These are phyloP conservation scores for Lathronympha strigana DNA, from an alignment of 2,888 invertebrate species.

Conservation along the genomic window DNA sequence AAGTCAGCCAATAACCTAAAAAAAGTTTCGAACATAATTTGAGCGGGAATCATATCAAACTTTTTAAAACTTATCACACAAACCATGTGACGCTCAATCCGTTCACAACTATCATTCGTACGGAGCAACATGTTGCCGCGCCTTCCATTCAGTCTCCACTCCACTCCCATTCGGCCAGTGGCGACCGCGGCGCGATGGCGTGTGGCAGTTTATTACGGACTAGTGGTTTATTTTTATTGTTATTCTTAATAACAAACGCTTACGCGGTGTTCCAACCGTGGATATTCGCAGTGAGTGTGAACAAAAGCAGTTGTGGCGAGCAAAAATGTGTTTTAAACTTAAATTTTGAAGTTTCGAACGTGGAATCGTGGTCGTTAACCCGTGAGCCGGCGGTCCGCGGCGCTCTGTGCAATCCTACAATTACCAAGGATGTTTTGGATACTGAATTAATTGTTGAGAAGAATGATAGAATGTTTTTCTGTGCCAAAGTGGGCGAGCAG, in stretches of 20 bases:
- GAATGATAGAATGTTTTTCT: constrained; percentile 66
- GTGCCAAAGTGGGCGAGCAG: constrained; percentile 63
- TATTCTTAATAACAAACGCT: constrained; percentile 72
- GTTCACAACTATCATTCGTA: constrained; percentile 11
- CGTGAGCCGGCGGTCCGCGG: constrained; percentile 57
- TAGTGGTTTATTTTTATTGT: constrained; percentile 74
- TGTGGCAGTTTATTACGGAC: constrained; percentile 67
- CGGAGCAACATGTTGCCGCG: constrained; percentile 17
- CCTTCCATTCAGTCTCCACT: constrained; percentile 34
- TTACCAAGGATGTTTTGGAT: constrained; percentile 52
- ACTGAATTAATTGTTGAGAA: constrained; percentile 58
- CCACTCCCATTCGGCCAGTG: constrained; percentile 45
- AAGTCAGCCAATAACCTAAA: too few species aligned
- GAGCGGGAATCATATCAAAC: constrained; percentile 1
- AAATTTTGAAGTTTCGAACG: constrained; percentile 60
- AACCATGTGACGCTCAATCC: constrained; percentile 10
- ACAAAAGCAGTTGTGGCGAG: constrained; percentile 59
- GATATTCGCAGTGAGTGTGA: constrained; percentile 71
- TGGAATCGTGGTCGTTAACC: constrained; percentile 71
- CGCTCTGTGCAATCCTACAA: constrained; percentile 53
- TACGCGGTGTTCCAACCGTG: constrained; percentile 70
- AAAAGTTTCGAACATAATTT: not conserved
- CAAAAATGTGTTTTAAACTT: constrained; percentile 68
- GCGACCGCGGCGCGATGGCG: constrained; percentile 63
- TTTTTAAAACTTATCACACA: constrained; percentile 19